phyloP scores from a whole-genome alignment of 2,113 vertebrate genomes.

The Stigmatopora nigra region DNA sequence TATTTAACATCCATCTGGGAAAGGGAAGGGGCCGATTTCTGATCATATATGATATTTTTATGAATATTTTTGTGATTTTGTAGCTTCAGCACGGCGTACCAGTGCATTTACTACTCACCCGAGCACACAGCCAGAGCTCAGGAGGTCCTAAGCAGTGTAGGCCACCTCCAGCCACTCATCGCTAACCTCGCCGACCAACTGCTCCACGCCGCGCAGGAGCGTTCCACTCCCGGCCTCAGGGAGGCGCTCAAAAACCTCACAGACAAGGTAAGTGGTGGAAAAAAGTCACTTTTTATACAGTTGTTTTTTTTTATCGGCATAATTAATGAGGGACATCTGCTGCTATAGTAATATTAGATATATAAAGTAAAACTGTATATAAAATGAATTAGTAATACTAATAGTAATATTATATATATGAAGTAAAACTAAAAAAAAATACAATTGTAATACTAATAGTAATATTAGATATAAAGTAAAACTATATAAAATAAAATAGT shows the following conservation, averaged over 20 bases:
- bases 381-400: too few relatives aligned
- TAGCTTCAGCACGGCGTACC: slow-evolving; percentile 88
- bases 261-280: slow-evolving; percentile 80
- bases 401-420: too few relatives aligned
- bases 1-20: too few relatives aligned
- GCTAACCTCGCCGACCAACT: slow-evolving; percentile 84
- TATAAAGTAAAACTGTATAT: too few relatives aligned
- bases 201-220: slow-evolving; percentile 85
- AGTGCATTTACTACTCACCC: slow-evolving; percentile 98
- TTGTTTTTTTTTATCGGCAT: slow-evolving; percentile 55
- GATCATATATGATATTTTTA: too few relatives aligned
- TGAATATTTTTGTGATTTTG: neutral
- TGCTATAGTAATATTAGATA: slow-evolving; percentile 36
- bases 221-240: slow-evolving; percentile 78
- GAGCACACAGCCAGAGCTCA: slow-evolving; percentile 95
- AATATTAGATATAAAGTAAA: too few relatives aligned
- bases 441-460: too few relatives aligned
- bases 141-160: slow-evolving; percentile 89
- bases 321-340: slow-evolving; percentile 75
- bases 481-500: too few relatives aligned
- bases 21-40: too few relatives aligned
- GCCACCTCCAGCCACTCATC: slow-evolving; percentile 87
- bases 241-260: slow-evolving; percentile 90
- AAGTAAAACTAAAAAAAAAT: too few relatives aligned
- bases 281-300: neutral